These are phyloP conservation scores for Trichogramma pretiosum DNA, from an alignment of 1,140 invertebrate genomes.

Conservation along the genomic window DNA sequence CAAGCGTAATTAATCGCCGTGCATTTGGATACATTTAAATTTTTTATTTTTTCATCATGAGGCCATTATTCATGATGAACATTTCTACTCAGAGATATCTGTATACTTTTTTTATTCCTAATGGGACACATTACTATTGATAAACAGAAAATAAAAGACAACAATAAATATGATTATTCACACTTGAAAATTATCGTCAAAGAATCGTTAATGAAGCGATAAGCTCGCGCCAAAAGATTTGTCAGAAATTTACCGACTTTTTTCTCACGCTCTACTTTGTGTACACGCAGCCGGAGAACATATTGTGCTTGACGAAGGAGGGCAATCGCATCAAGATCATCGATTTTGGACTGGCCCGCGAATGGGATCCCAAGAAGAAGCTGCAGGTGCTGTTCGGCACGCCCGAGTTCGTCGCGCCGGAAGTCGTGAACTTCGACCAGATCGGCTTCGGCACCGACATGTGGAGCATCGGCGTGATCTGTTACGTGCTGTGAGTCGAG, in stretches of 20 bases:
- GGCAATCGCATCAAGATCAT: constrained; percentile 98
- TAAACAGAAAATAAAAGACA: background rate
- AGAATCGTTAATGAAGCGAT: constrained; percentile 7
- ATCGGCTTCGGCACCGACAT: constrained; percentile 92
- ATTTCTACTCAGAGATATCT: too few species aligned
- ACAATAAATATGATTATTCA: constrained; percentile 9
- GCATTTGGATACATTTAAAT: too few species aligned
- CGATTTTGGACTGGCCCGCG: constrained; percentile 89
- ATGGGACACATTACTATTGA: too few species aligned
- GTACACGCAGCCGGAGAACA: constrained; percentile 86
- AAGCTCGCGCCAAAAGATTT: too few species aligned
- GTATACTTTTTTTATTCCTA: too few species aligned
- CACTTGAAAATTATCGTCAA: constrained; percentile 9
- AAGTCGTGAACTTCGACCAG: constrained; percentile 96
- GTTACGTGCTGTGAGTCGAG: constrained; percentile 89
- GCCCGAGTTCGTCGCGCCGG: constrained; percentile 95
- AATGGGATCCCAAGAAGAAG: constrained; percentile 86
- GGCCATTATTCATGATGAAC: too few species aligned
- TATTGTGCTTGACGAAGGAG: constrained; percentile 85
- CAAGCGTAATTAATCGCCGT: too few species aligned
- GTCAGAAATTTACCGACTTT: background rate
- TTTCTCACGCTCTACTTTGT: constrained; percentile 13
- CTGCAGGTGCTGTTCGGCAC: constrained; percentile 92
- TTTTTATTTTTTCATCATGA: too few species aligned
- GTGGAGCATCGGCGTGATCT: constrained; percentile 97